These are phyloP conservation scores for Hemiscyllium ocellatum DNA, from an alignment of 2,113 vertebrate genomes.

Conservation along the genomic window DNA sequence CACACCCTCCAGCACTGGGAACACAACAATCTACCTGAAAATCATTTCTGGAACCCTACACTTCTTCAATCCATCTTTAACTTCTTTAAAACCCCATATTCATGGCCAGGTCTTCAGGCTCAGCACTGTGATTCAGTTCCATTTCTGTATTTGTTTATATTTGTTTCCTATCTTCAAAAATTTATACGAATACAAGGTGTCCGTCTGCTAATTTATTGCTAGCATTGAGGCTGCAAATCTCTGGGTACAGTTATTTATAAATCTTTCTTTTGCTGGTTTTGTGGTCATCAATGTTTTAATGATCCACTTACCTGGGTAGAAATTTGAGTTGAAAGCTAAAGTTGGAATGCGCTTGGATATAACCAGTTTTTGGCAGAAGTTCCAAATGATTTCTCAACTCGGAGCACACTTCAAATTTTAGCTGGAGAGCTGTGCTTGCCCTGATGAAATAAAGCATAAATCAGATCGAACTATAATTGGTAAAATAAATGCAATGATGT, in stretches of 20 bases:
- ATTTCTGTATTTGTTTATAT: not conserved
- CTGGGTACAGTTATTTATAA: not conserved
- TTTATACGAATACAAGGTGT: not conserved
- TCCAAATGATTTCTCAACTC: constrained; percentile 76
- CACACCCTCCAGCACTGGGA: not conserved
- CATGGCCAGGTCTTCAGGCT: not conserved
- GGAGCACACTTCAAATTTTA: constrained; percentile 75
- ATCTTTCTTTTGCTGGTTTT: not conserved
- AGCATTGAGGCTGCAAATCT: not conserved
- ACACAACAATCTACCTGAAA: not conserved
- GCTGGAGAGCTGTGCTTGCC: constrained; percentile 60
- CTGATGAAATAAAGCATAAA: constrained; percentile 52
- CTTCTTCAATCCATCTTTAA: not conserved
- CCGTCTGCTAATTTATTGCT: not conserved
- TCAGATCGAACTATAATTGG: not conserved
- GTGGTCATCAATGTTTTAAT: not conserved
- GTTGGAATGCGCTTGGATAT: constrained; percentile 69
- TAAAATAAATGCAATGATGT: not conserved
- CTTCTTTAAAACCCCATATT: not conserved
- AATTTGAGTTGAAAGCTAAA: constrained; percentile 77
- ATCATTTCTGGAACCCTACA: not conserved
- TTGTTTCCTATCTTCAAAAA: not conserved
- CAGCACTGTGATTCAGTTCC: not conserved
- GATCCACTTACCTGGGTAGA: constrained; percentile 69
- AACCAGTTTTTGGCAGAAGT: constrained; percentile 71